phyloP scores from a whole-genome alignment of 2,888 invertebrate species.

The Entomobrya multifasciata region DNA sequence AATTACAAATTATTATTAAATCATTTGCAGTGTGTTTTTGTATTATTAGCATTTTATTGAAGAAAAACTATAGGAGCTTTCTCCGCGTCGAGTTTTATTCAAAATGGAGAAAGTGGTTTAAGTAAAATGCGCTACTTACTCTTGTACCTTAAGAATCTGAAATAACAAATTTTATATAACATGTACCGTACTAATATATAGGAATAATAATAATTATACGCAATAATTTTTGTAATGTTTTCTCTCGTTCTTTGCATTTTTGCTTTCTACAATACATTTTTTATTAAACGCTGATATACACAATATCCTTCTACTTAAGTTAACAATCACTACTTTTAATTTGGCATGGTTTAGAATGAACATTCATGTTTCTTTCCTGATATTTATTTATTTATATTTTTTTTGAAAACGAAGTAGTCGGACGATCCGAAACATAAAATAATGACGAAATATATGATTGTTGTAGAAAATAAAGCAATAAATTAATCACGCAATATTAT shows the following conservation, averaged over 20 bases:
- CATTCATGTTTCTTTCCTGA: slow-evolving; percentile 67
- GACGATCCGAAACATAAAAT: background rate
- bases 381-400: slow-evolving; percentile 37
- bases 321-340: slow-evolving; percentile 67
- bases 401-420: slow-evolving; percentile 3
- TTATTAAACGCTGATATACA: slow-evolving; percentile 62
- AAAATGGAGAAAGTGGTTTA: slow-evolving; percentile 25
- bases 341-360: slow-evolving; percentile 73
- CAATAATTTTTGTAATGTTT: slow-evolving; percentile 20
- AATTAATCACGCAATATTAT: background rate
- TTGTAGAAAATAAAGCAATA: background rate
- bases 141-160: slow-evolving; percentile 22
- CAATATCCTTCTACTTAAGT: slow-evolving; percentile 43
- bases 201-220: slow-evolving; percentile 44
- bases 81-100: background rate
- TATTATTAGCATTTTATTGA: slow-evolving; percentile 46
- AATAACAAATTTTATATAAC: slow-evolving; percentile 58
- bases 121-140: slow-evolving; percentile 49
- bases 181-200: slow-evolving; percentile 16
- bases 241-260: slow-evolving; percentile 49
- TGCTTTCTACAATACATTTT: slow-evolving; percentile 32
- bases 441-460: background rate
- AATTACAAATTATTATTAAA: slow-evolving; percentile 48
- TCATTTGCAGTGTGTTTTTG: background rate
- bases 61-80: slow-evolving; percentile 25